A percentile compares a stretch with the other conserved stretches of the same genome.
phyloP scores from a whole-genome alignment of 2,888 invertebrate species.

The Aricia artaxerxes region DNA sequence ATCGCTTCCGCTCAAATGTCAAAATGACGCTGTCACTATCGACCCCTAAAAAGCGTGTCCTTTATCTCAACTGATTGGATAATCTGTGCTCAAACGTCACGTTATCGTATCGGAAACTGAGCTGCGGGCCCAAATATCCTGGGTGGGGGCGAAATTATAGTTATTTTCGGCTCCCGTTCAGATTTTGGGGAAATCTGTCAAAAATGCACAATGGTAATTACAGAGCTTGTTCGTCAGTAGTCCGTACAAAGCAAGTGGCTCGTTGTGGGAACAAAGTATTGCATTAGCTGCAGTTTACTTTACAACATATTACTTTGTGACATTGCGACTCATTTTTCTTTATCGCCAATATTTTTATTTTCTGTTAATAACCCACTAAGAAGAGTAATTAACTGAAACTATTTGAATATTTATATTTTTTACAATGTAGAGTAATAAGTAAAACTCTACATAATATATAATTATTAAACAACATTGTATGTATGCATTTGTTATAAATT shows the following conservation, averaged over 20 bases:
- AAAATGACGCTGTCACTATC: constrained; percentile 52
- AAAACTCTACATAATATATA: no score
- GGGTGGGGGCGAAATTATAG: constrained; percentile 77
- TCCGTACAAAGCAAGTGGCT: constrained; percentile 35
- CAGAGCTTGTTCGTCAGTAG: constrained; percentile 61
- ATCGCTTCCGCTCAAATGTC: constrained; percentile 47
- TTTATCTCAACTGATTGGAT: constrained; percentile 81
- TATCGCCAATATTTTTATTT: no score
- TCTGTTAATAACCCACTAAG: background rate
- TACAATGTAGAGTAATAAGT: no score
- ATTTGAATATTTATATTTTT: background rate
- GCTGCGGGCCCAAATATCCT: constrained; percentile 70
- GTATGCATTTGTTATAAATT: no score
- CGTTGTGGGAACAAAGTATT: background rate
- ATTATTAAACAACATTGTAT: no score
- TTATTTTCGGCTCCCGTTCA: constrained; percentile 69
- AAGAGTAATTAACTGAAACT: background rate
- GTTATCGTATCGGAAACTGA: constrained; percentile 78
- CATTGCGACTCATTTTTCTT: background rate
- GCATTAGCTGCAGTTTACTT: background rate
- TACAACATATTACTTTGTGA: background rate
- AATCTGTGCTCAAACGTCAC: constrained; percentile 78
- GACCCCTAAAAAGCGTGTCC: constrained; percentile 71
- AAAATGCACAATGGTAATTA: constrained; percentile 71
- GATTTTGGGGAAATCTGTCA: constrained; percentile 71